phyloP scores from a whole-genome alignment of 2,113 vertebrate species.

The Silurus meridionalis region DNA sequence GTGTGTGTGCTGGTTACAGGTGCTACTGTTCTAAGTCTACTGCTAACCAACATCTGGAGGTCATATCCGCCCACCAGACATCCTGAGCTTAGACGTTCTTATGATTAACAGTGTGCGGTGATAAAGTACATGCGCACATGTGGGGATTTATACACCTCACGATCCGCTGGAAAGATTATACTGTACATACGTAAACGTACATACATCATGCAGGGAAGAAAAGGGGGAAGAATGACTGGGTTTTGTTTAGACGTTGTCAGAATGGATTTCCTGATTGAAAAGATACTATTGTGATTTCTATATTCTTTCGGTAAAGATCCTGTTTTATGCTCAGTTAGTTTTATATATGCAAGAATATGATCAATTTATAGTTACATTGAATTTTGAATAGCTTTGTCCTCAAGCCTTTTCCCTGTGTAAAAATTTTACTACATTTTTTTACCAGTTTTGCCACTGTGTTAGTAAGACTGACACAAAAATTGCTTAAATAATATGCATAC shows the following conservation, averaged over 20 bases:
- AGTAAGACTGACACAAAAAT: neutral
- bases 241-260: neutral
- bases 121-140: slow-evolving; percentile 11
- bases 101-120: slow-evolving; percentile 10
- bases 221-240: neutral
- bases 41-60: slow-evolving; percentile 25
- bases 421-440: no score
- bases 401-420: neutral
- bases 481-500: neutral
- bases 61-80: slow-evolving; percentile 12
- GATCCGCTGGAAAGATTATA: neutral
- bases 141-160: neutral
- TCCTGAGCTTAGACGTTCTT: neutral
- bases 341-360: neutral
- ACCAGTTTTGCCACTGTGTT: no score
- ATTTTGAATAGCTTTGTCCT: neutral
- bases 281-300: neutral
- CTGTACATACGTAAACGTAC: neutral
- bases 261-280: neutral
- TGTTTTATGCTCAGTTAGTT: neutral
- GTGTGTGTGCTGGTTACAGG: slow-evolving; percentile 9
- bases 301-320: neutral
- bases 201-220: slow-evolving; percentile 5
- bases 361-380: neutral
- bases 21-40: slow-evolving; percentile 13